Percentiles rank a stretch among this genome's conserved stretches.
phyloP scores from a whole-genome alignment of 2,797 vertebrate genomes.

The Thripadectes ignobilis region DNA sequence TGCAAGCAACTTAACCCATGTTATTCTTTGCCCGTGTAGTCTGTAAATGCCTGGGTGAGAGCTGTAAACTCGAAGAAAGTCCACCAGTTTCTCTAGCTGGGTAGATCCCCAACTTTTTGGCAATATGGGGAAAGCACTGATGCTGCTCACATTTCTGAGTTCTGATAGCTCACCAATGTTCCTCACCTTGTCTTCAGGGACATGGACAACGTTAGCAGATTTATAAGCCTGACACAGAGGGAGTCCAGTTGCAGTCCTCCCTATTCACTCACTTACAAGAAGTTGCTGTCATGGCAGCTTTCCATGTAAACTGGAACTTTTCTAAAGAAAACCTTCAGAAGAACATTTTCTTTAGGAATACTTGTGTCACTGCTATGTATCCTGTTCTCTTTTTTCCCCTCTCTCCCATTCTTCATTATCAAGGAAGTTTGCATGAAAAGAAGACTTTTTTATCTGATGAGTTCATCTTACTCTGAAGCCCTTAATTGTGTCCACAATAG shows the following conservation, averaged over 20 bases:
- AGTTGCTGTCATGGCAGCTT: not conserved
- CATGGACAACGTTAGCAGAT: not conserved
- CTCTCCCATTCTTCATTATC: not conserved
- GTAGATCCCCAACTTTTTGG: not conserved
- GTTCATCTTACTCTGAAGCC: not conserved
- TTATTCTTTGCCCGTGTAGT: not conserved
- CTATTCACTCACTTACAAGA: not conserved
- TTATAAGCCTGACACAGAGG: not conserved
- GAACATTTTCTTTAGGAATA: not conserved
- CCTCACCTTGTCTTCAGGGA: not conserved
- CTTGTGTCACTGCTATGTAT: not conserved
- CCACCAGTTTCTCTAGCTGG: not conserved
- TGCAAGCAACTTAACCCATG: not conserved
- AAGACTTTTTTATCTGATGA: not conserved
- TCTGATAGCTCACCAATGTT: not conserved
- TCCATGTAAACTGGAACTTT: not conserved
- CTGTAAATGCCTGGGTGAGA: not conserved
- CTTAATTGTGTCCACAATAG: not conserved
- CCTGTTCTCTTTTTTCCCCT: not conserved
- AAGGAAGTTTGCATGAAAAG: not conserved
- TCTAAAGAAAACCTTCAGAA: not conserved
- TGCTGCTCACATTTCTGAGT: not conserved
- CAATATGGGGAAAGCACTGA: not conserved
- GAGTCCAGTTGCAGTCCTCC: not conserved
- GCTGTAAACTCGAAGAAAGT: not conserved